phyloP scores from a whole-genome alignment of 2,113 vertebrate species.

The Gobius niger region DNA sequence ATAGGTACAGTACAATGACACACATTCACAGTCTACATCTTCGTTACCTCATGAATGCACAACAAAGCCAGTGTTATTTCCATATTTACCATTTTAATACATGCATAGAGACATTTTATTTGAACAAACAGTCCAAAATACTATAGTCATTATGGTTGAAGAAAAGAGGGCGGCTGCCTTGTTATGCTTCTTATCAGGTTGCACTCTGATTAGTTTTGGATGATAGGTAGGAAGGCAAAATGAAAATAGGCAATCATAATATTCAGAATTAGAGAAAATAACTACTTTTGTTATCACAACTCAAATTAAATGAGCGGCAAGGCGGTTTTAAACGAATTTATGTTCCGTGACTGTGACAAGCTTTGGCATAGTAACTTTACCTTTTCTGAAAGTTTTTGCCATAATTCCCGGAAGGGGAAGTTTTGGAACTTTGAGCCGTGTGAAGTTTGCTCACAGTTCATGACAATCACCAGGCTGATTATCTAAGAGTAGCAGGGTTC shows the following conservation, averaged over 20 bases:
- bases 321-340: constrained; percentile 32
- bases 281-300: constrained; percentile 52
- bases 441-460: constrained; percentile 45
- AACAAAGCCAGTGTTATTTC: too few species aligned
- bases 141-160: constrained; percentile 32
- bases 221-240: constrained; percentile 55
- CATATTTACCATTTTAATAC: too few species aligned
- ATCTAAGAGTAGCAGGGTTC: constrained; percentile 55
- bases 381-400: constrained; percentile 38
- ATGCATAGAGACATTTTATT: neutral
- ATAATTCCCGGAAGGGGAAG: constrained; percentile 36
- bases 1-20: too few species aligned
- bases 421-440: constrained; percentile 40
- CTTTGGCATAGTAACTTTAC: constrained; percentile 31
- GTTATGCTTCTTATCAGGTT: constrained; percentile 70
- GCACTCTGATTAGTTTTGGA: constrained; percentile 64
- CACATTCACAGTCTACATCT: too few species aligned
- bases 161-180: constrained; percentile 55
- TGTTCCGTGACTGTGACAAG: constrained; percentile 50
- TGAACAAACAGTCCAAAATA: too few species aligned
- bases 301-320: constrained; percentile 39
- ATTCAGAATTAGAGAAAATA: constrained; percentile 55
- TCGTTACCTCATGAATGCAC: too few species aligned
- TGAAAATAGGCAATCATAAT: constrained; percentile 59
- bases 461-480: constrained; percentile 49